Evolutionary conservation across 2,888 invertebrate species (phyloP), one percentile per base, ranked within the genome.

Genomic region (Thalpophila matura): DNA sequence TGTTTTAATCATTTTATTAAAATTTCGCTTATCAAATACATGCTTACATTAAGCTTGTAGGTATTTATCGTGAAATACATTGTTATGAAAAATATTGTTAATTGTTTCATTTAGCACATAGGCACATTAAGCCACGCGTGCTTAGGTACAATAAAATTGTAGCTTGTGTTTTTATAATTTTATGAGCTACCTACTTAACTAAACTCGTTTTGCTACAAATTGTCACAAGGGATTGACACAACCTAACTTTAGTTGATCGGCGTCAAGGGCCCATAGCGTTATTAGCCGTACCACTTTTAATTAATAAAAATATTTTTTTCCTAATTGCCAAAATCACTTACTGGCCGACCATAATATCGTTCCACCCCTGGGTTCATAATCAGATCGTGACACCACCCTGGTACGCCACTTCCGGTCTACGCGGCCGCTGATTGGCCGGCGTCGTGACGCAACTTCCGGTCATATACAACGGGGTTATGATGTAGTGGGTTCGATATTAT

Each of bases 271-370:
- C 40, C 31, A 6, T 9, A 27, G 31, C 16, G 29, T 27, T 42
- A 60, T 47, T 53, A 66, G 37, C 51, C 38, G 49, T 54, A 51
- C 37, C 18, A 37, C 45, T 20, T 59, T 75, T 70, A 79, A 74
- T 78, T 78, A 74, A 64, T 66, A 63, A 74, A 77, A 68, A 67
- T 70, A 79, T 69, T 55, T 73, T 63, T 43, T 35, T 70, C 59
- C 63, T 78, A 78, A 78, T 76, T 74, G 71, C 65, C 79, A 59
- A 78, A 78, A 78, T 78, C 79, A 77, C 75, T 77, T 78, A 75
- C 70, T 61, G 66, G 70, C 67, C 62, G 61, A 72, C 59, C 65
- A 63, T 72, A 62, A 63, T 72, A 62, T 60, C 68, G 63, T 60
- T 40, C 61, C 57, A 73, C 75, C 76, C 75, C 59, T 63, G 51